Evolutionary conservation across 2,888 invertebrate genomes (phyloP).

Genomic region (Tiphia femorata): DNA sequence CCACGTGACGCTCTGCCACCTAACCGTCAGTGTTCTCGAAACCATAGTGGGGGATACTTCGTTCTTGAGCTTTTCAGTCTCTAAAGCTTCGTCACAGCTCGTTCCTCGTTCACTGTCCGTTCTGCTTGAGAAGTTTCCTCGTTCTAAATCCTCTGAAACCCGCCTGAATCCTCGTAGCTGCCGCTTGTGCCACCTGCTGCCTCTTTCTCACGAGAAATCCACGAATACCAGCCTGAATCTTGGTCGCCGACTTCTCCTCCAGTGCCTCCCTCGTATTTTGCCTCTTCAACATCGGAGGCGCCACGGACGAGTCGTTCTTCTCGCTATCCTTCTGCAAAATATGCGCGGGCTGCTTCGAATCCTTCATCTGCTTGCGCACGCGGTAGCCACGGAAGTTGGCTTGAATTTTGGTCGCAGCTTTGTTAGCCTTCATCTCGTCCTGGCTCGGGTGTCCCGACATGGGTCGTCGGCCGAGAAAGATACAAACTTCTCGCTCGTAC

Average conservation of each 20-base stretch:
- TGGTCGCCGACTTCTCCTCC: slow-evolving; percentile 70
- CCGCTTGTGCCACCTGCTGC: slow-evolving; percentile 64
- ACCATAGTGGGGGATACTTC: too few relatives aligned
- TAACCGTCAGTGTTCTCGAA: too few relatives aligned
- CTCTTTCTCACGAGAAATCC: slow-evolving; percentile 76
- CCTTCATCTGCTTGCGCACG: slow-evolving; percentile 69
- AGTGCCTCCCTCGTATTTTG: slow-evolving; percentile 36
- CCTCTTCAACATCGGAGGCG: slow-evolving; percentile 14
- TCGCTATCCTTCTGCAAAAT: not conserved
- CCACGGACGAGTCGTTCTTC: not conserved
- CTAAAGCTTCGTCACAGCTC: too few relatives aligned
- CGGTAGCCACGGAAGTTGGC: slow-evolving; percentile 73
- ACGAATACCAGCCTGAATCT: slow-evolving; percentile 78
- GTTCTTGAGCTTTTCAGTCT: too few relatives aligned
- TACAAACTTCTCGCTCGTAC: slow-evolving; percentile 3
- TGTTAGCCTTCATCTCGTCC: slow-evolving; percentile 50
- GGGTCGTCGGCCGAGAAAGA: not conserved
- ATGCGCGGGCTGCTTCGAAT: slow-evolving; percentile 18
- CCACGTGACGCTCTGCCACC: too few relatives aligned
- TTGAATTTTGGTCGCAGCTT: slow-evolving; percentile 73
- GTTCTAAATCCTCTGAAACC: slow-evolving; percentile 64
- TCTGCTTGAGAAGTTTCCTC: slow-evolving; percentile 60
- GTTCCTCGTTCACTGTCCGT: slow-evolving; percentile 54
- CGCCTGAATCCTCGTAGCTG: slow-evolving; percentile 65
- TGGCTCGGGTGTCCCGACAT: slow-evolving; percentile 24